phyloP scores from a whole-genome alignment of 2,113 vertebrate species.

The Nycticorax nycticorax region DNA sequence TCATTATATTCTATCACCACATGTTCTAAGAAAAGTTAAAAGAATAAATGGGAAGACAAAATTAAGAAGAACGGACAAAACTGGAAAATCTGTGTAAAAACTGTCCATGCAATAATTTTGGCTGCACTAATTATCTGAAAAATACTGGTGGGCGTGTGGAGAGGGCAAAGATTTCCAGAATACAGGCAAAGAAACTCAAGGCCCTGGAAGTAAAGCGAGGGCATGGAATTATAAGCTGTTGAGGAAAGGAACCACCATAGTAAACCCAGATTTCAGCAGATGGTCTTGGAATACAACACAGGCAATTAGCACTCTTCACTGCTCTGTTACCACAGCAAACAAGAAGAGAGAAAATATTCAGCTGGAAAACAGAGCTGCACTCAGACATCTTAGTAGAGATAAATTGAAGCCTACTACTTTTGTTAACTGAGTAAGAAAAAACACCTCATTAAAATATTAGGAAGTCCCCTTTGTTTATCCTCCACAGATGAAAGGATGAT shows the following conservation, averaged over 20 bases:
- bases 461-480: not conserved
- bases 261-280: not conserved
- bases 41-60: not conserved
- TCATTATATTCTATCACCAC: not conserved
- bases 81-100: not conserved
- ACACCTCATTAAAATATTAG: not conserved
- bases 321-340: not conserved
- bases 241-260: not conserved
- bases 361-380: not conserved
- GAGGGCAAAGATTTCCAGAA: not conserved
- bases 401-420: not conserved
- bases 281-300: not conserved
- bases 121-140: not conserved
- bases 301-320: not conserved
- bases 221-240: not conserved
- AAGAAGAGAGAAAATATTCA: conserved; percentile 9
- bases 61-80: not conserved
- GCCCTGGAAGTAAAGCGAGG: not conserved
- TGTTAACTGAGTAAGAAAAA: not conserved
- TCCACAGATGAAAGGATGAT: not conserved
- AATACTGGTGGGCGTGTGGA: not conserved
- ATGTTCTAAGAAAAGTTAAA: not conserved
- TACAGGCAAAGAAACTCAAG: not conserved
- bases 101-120: not conserved
- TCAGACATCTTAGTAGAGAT: not conserved